Evolutionary conservation across 2,113 vertebrate genomes (phyloP), one percentile per base, ranked within the genome.

Genomic region (Mungos mungo): DNA sequence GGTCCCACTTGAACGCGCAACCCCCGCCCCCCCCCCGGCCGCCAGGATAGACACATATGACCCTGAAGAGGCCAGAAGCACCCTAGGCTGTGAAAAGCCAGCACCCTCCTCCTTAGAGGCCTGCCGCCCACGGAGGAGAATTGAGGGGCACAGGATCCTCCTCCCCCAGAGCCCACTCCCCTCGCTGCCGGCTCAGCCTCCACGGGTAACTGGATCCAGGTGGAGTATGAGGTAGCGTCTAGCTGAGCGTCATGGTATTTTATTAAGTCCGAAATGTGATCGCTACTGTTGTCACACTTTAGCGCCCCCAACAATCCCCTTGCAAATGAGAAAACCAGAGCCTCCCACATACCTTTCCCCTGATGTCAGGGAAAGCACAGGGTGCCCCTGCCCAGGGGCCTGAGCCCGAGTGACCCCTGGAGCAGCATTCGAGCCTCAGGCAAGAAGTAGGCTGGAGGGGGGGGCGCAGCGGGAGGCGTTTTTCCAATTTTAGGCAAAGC

Each of bases 141-240:
- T 29, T 8, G 71, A 38, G 84, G 57, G 63, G 9, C 15, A 0
- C 0, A 1, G 4, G 87, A 47, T 54, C 52, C 31, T 18, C 10
- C 76, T 54, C 85, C 94, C 63, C 38, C 1, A 16, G 86, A 8
- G 96, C 88, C 83, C 96, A 81, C 84, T 97, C 96, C 97, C 97
- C 95, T 74, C 4, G 1, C 27, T 74, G 57, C 82, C 18, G 9
- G 87, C 96, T 98, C 76, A 4, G 96, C 83, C 97, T 98, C 76
- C 3, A 95, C 85, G 83, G 91, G 99, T 98, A 99, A 99, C 96
- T 41, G 0, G 98, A 99, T 98, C 97, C 71, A 71, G 87, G 97
- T 14, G 96, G 95, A 90, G 98, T 98, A 99, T 99, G 99, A 99
- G 98, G 99, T 99, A 99, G 99, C 3, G 99, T 99, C 99, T 99